Evolutionary conservation across 1,140 invertebrate genomes (phyloP).

Genomic region (Paramacrobiotus metropolitanus): DNA sequence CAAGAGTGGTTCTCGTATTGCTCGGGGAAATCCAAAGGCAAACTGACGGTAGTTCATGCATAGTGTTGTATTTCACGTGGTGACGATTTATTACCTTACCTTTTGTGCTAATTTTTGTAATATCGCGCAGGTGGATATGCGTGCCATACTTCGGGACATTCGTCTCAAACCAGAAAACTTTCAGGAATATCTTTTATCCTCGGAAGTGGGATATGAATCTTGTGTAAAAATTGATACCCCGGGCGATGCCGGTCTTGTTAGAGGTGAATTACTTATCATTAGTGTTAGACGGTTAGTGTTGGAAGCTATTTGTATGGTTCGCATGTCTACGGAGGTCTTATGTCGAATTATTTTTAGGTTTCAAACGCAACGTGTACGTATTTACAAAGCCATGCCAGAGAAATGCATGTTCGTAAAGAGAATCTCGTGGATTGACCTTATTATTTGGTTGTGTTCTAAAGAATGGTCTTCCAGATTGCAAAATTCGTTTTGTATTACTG

Average conservation of each 20-base stretch:
- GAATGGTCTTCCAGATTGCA: too few species aligned
- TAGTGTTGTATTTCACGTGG: conserved; percentile 9
- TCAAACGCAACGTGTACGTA: too few species aligned
- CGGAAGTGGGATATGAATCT: conserved; percentile 66
- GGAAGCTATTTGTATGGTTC: too few species aligned
- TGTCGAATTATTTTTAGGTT: too few species aligned
- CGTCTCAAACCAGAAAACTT: conserved; percentile 68
- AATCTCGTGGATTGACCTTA: too few species aligned
- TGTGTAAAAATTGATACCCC: conserved; percentile 61
- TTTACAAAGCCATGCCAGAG: too few species aligned
- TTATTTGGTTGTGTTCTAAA: too few species aligned
- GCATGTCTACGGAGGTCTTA: too few species aligned
- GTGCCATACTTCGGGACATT: conserved; percentile 58
- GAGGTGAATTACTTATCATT: conserved; percentile 28
- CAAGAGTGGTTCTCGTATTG: conserved; percentile 74
- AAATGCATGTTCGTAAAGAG: too few species aligned
- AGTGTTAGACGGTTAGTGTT: too few species aligned
- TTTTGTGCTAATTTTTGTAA: background rate
- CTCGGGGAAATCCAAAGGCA: conserved; percentile 45
- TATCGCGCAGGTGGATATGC: conserved; percentile 31
- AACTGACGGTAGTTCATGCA: conserved; percentile 47
- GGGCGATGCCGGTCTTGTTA: conserved; percentile 39
- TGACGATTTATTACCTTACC: conserved; percentile 10
- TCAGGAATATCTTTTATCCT: conserved; percentile 61
- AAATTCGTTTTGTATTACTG: too few species aligned